Conservation (phyloP, 1,140 invertebrate genomes). For the Uloborus diversus region DNA sequence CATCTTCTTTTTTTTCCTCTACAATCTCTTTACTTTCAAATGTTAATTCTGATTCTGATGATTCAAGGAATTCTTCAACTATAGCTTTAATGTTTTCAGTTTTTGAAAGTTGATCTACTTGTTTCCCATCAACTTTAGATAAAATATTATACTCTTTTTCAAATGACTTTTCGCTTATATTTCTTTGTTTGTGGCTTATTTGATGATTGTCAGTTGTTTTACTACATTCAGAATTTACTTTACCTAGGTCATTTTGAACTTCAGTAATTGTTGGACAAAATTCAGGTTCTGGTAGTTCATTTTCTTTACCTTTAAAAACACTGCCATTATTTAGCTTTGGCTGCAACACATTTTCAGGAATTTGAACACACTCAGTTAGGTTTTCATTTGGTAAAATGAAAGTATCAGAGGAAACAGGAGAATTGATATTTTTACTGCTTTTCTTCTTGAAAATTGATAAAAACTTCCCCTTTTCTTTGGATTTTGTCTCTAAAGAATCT, state of each 20-base stretch:
- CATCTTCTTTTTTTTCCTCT: conserved; percentile 52
- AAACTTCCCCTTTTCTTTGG: conserved; percentile 49
- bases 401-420: conserved; percentile 25
- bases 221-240: conserved; percentile 28
- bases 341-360: conserved; percentile 6
- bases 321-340: conserved; percentile 31
- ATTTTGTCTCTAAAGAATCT: conserved; percentile 1
- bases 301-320: conserved; percentile 34
- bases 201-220: conserved; percentile 40
- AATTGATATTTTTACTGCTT: conserved; percentile 15
- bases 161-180: conserved; percentile 33
- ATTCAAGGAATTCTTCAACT: conserved; percentile 35
- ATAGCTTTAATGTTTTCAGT: conserved; percentile 26
- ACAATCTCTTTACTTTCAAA: conserved; percentile 13
- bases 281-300: conserved; percentile 6
- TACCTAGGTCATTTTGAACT: conserved; percentile 48
- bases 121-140: conserved; percentile 22
- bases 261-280: neutral
- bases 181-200: conserved; percentile 30
- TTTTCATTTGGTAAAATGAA: conserved; percentile 12
- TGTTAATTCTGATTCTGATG: conserved; percentile 48
- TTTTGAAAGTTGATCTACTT: conserved; percentile 18
- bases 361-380: neutral
- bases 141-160: conserved; percentile 51
- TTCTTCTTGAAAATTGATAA: conserved; percentile 56